Percentiles rank a stretch among this genome's conserved stretches.
Evolutionary conservation across 2,797 vertebrate species (phyloP).

Genomic region (Pangasius sanitwongsei): DNA sequence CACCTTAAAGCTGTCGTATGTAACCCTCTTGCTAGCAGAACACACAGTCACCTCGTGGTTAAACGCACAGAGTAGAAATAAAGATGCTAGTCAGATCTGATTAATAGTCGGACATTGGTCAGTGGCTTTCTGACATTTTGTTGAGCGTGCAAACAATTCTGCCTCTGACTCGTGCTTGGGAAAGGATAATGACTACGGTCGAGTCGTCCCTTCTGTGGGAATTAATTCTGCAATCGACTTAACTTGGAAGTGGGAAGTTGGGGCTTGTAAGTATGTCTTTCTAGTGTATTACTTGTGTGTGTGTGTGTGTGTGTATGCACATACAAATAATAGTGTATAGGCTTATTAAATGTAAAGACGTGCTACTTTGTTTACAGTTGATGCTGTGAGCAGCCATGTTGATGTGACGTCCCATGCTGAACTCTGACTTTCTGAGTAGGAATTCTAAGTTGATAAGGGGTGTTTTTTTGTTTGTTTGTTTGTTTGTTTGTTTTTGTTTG

Average conservation of each 20-base stretch:
- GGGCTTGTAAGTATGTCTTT: not conserved
- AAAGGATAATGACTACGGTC: not conserved
- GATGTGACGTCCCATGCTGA: not conserved
- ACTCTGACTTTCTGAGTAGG: not conserved
- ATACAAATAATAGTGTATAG: not conserved
- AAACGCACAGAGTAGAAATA: not conserved
- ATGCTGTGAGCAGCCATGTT: not conserved
- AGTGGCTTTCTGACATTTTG: not conserved
- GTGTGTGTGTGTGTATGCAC: no score
- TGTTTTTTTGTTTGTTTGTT: fast-evolving
- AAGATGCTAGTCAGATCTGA: not conserved
- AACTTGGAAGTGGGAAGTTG: not conserved
- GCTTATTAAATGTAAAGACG: not conserved
- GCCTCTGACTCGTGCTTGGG: not conserved
- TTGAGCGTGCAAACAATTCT: not conserved
- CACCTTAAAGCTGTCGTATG: not conserved
- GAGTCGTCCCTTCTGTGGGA: not conserved
- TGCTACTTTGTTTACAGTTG: not conserved
- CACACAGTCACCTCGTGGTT: not conserved
- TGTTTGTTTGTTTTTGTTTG: not conserved
- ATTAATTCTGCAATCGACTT: not conserved
- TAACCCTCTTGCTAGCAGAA: not conserved
- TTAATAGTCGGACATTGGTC: not conserved
- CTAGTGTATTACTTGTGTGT: not conserved
- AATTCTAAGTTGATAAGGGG: not conserved